These are phyloP conservation scores for Coracias cyanogaster DNA, from an alignment of 2,797 vertebrate genomes.

Conservation along the genomic window DNA sequence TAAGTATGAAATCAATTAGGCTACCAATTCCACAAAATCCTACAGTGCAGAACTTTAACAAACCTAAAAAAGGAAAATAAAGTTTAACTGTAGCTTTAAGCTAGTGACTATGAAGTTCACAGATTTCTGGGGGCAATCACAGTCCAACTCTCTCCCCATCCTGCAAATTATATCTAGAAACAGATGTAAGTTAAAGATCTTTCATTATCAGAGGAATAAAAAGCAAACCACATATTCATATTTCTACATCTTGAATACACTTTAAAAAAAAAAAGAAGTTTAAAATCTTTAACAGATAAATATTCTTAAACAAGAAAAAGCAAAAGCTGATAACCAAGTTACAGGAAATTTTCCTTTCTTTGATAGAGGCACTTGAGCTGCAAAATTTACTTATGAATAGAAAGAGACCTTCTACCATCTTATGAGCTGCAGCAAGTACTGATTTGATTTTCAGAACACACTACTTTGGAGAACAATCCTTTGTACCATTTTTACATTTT, in stretches of 20 bases:
- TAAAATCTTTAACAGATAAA: not conserved
- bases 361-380: not conserved
- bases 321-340: not conserved
- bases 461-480: not conserved
- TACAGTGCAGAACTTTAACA: conserved; percentile 97
- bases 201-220: not conserved
- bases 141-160: not conserved
- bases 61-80: conserved; percentile 80
- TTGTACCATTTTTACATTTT: not conserved
- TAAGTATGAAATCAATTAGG: conserved; percentile 95
- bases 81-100: not conserved
- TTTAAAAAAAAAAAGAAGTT: no score
- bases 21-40: conserved; percentile 99
- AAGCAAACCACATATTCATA: not conserved
- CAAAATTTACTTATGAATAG: not conserved
- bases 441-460: conserved; percentile 9
- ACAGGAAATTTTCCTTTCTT: not conserved
- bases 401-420: not conserved
- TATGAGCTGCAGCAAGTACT: not conserved
- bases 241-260: not conserved
- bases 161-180: not conserved
- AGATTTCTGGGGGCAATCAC: not conserved
- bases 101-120: not conserved
- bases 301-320: not conserved
- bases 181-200: not conserved